These are phyloP conservation scores for Nasonovia ribisnigri DNA, from an alignment of 2,888 invertebrate genomes.

Conservation along the genomic window DNA sequence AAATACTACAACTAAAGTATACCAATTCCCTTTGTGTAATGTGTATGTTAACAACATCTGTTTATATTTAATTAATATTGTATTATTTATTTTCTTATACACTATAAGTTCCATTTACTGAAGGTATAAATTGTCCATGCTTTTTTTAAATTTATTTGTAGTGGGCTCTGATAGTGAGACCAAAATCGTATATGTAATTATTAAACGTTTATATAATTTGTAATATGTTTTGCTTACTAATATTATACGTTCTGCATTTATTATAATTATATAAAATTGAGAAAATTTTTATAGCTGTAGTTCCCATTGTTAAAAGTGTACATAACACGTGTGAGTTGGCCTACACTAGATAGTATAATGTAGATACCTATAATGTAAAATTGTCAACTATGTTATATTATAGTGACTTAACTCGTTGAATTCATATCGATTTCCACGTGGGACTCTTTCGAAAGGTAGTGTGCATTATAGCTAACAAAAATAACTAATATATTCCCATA, in stretches of 20 bases:
- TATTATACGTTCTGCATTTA: neutral
- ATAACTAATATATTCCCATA: neutral
- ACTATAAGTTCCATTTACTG: neutral
- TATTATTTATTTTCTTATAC: neutral
- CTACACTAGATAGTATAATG: neutral
- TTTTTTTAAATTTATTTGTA: neutral
- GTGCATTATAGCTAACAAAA: neutral
- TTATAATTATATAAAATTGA: neutral
- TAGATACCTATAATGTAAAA: neutral
- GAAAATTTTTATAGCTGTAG: neutral
- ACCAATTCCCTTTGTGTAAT: neutral
- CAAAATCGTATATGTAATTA: neutral
- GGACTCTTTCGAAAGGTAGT: neutral
- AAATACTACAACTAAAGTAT: neutral
- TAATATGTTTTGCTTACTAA: neutral
- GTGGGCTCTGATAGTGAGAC: neutral
- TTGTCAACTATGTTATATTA: constrained; percentile 8
- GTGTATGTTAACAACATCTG: neutral
- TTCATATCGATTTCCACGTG: constrained; percentile 42
- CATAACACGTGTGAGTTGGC: neutral
- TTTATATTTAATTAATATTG: neutral
- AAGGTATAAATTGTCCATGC: neutral
- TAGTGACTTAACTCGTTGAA: constrained; percentile 17
- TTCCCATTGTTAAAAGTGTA: neutral
- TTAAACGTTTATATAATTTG: neutral